Evolutionary conservation across 2,113 vertebrate genomes (phyloP).

Genomic region (Haemorhous mexicanus): DNA sequence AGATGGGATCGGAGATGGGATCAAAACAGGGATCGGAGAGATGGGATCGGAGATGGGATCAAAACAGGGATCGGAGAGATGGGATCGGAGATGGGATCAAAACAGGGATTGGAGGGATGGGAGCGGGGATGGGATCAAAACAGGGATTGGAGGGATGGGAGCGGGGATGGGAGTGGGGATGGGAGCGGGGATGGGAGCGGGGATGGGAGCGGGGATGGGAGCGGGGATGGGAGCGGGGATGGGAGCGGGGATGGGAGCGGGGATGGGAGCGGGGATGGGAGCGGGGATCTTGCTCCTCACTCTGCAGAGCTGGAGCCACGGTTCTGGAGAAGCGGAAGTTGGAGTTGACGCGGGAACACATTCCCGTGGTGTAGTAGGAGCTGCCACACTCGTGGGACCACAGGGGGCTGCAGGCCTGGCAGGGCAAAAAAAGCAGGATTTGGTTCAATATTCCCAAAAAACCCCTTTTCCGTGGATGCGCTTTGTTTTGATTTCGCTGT

Average conservation of each 20-base stretch:
- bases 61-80: accelerated
- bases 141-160: accelerated
- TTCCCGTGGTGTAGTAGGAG: constrained; percentile 93
- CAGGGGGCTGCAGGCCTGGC: constrained; percentile 90
- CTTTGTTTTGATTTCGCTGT: not conserved
- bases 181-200: not conserved
- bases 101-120: accelerated
- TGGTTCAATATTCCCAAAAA: not conserved
- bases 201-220: not conserved
- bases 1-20: accelerated
- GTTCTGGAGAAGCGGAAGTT: constrained; percentile 88
- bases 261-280: not conserved
- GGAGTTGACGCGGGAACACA: constrained; percentile 87
- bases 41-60: accelerated
- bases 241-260: accelerated
- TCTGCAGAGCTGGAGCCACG: constrained; percentile 89
- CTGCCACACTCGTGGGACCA: constrained; percentile 98
- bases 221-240: too few relatives aligned
- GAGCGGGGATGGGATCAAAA: accelerated
- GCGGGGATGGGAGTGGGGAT: accelerated
- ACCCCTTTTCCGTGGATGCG: too few relatives aligned
- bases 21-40: too few relatives aligned
- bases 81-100: too few relatives aligned
- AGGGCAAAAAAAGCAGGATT: not conserved
- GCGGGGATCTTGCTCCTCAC: constrained; percentile 46